Conservation (phyloP, 1,140 invertebrate genomes). For the Drosophila repletoides region DNA sequence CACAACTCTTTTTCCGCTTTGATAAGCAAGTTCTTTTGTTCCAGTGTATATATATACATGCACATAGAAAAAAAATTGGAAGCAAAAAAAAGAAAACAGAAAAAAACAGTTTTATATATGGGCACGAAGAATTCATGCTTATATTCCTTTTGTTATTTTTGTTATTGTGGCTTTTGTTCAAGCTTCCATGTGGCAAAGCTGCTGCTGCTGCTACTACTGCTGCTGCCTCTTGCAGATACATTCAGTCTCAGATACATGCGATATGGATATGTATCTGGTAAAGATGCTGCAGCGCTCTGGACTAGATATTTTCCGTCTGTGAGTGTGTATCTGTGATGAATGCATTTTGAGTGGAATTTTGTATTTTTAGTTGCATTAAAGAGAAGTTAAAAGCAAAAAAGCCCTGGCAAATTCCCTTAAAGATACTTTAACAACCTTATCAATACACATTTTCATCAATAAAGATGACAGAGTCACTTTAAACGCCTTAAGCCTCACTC, state of each 20-base stretch:
- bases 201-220: slow-evolving; percentile 5
- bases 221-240: slow-evolving; percentile 62
- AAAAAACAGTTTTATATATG: slow-evolving; percentile 57
- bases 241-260: slow-evolving; percentile 46
- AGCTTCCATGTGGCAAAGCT: slow-evolving; percentile 12
- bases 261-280: slow-evolving; percentile 58
- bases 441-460: no score
- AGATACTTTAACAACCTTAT: not conserved
- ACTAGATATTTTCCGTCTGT: slow-evolving; percentile 4
- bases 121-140: slow-evolving; percentile 54
- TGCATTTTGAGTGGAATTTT: slow-evolving; percentile 51
- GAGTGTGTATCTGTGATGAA: slow-evolving; percentile 24
- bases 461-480: not conserved
- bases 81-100: not conserved
- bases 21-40: slow-evolving; percentile 77
- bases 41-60: slow-evolving; percentile 26
- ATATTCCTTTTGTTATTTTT: slow-evolving; percentile 66
- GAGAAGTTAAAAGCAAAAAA: no score
- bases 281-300: slow-evolving; percentile 40
- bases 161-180: slow-evolving; percentile 64
- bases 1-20: slow-evolving; percentile 77
- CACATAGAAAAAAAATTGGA: slow-evolving; percentile 1
- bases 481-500: slow-evolving; percentile 1
- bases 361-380: slow-evolving; percentile 32
- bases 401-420: no score